These are phyloP conservation scores for Acanthoscelides obtectus DNA, from an alignment of 2,888 invertebrate genomes.

Conservation along the genomic window DNA sequence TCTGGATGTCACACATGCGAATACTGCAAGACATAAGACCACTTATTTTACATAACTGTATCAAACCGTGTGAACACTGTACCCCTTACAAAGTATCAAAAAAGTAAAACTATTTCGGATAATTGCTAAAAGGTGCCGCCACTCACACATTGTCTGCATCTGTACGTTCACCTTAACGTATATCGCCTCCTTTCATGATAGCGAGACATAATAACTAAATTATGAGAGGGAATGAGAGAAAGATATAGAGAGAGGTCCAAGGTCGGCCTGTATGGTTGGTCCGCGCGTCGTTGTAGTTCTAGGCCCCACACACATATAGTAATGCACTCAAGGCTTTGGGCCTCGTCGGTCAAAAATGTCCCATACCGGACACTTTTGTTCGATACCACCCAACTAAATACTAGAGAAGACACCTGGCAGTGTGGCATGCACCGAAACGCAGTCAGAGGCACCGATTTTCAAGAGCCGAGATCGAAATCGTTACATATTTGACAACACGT, in stretches of 20 bases:
- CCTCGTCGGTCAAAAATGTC: background rate
- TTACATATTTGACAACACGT: too few species aligned
- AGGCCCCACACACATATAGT: constrained; percentile 43
- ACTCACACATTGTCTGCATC: constrained; percentile 60
- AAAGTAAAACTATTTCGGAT: background rate
- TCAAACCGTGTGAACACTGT: background rate
- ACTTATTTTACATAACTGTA: background rate
- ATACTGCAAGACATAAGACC: background rate
- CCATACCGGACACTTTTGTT: background rate
- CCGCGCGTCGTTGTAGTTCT: constrained; percentile 32
- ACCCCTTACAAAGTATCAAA: too few species aligned
- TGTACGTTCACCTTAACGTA: background rate
- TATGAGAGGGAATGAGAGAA: background rate
- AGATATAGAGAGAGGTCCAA: constrained; percentile 10
- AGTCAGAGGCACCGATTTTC: background rate
- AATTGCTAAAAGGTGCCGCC: background rate
- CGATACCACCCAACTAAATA: background rate
- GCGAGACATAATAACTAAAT: constrained; percentile 13
- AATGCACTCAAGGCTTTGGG: constrained; percentile 48
- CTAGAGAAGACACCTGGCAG: background rate
- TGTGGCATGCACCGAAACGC: background rate
- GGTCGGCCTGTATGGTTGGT: constrained; percentile 44
- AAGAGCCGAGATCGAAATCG: too few species aligned
- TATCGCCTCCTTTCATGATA: background rate
- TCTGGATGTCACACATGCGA: too few species aligned